phyloP scores from a whole-genome alignment of 1,140 invertebrate genomes.

The Zaprionus africanus region DNA sequence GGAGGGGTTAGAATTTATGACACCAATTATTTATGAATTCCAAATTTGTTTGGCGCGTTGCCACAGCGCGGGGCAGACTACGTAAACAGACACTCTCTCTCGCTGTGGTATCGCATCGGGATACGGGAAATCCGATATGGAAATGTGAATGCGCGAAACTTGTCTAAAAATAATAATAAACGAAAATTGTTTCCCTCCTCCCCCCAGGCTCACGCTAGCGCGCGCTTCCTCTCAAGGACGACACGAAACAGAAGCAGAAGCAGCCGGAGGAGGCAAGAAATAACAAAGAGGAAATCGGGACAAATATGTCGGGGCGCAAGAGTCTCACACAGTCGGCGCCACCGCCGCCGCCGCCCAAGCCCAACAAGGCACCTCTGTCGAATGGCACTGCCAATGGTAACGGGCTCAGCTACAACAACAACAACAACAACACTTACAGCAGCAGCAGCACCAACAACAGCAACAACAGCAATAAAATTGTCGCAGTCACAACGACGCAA shows the following conservation, averaged over 20 bases:
- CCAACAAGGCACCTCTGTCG: conserved; percentile 62
- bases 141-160: conserved; percentile 38
- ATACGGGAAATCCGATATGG: conserved; percentile 36
- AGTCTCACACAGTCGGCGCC: conserved; percentile 83
- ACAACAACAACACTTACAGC: conserved; percentile 33
- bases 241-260: conserved; percentile 5
- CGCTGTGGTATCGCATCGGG: background rate
- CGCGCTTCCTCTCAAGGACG: conserved; percentile 37
- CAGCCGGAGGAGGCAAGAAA: conserved; percentile 1
- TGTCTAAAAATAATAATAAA: conserved; percentile 15
- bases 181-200: background rate
- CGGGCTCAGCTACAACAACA: conserved; percentile 26
- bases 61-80: conserved; percentile 42
- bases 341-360: conserved; percentile 84
- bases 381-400: conserved; percentile 50
- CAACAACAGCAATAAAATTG: conserved; percentile 60
- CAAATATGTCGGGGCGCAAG: conserved; percentile 77
- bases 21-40: conserved; percentile 82
- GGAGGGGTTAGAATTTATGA: conserved; percentile 59
- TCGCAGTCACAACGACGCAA: conserved; percentile 50
- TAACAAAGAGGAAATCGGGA: conserved; percentile 30
- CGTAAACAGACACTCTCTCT: conserved; percentile 24
- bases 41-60: conserved; percentile 77
- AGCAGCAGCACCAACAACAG: conserved; percentile 48
- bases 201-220: conserved; percentile 22